A percentile compares a stretch with the other conserved stretches of the same genome.
These are phyloP conservation scores for Petrolisthes cinctipes DNA, from an alignment of 2,888 invertebrate species.

Conservation along the genomic window DNA sequence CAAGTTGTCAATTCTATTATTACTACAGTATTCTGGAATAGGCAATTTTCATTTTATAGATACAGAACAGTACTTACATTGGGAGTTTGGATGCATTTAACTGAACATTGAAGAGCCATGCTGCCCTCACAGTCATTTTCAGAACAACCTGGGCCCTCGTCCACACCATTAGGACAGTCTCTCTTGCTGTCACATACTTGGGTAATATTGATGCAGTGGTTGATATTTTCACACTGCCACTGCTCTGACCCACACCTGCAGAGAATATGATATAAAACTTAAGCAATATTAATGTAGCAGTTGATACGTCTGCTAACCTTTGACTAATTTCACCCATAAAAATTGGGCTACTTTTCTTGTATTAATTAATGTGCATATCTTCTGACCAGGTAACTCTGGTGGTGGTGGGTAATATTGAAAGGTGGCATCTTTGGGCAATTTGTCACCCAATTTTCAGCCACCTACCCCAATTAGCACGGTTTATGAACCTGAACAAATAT, in stretches of 20 bases:
- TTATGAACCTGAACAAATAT: too few species aligned
- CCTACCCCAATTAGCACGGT: too few species aligned
- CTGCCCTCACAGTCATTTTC: conserved; percentile 83
- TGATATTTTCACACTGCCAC: conserved; percentile 86
- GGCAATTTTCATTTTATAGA: too few species aligned
- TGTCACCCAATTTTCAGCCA: too few species aligned
- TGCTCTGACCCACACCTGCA: conserved; percentile 79
- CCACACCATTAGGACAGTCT: conserved; percentile 89
- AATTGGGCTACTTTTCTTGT: neutral
- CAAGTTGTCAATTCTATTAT: too few species aligned
- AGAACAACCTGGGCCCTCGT: conserved; percentile 93
- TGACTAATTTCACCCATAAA: neutral
- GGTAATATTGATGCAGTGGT: conserved; percentile 83
- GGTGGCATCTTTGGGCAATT: too few species aligned
- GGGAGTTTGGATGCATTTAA: conserved; percentile 88
- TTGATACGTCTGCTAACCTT: too few species aligned
- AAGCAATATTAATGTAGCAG: neutral
- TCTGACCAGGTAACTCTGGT: neutral
- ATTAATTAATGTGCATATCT: too few species aligned
- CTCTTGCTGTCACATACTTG: conserved; percentile 88
- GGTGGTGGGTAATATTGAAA: too few species aligned
- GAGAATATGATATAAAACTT: neutral
- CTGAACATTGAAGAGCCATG: conserved; percentile 78
- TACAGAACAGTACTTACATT: conserved; percentile 66
- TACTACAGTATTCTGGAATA: too few species aligned